These are phyloP conservation scores for Dyspetes luteomarginatus DNA, from an alignment of 2,888 invertebrate species.

Conservation along the genomic window DNA sequence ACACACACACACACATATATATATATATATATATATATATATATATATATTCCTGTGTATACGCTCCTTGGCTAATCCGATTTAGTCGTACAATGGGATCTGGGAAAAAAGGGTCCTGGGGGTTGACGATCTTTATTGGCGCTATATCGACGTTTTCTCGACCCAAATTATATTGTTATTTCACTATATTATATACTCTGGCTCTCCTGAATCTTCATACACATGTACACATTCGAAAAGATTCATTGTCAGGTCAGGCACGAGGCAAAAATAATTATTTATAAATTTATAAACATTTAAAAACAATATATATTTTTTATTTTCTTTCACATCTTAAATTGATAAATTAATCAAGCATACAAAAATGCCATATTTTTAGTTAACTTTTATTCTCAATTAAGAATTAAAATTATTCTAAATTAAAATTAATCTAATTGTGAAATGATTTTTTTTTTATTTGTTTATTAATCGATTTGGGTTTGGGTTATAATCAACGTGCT, in stretches of 20 bases:
- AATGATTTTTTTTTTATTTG: too few species aligned
- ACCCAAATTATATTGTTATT: background rate
- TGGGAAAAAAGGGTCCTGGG: slow-evolving; percentile 26
- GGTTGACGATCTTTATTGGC: slow-evolving; percentile 63
- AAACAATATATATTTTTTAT: background rate
- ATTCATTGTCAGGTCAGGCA: background rate
- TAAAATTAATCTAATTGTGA: too few species aligned
- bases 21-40: too few species aligned
- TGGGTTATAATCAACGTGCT: too few species aligned
- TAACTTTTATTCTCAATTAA: background rate
- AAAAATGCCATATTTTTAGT: background rate
- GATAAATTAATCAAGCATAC: background rate
- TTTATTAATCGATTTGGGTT: too few species aligned
- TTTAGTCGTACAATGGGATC: slow-evolving; percentile 68
- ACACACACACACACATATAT: background rate
- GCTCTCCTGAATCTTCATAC: background rate
- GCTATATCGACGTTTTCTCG: slow-evolving; percentile 34
- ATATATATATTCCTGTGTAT: too few species aligned
- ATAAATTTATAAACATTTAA: background rate
- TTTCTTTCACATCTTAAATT: background rate
- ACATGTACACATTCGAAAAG: background rate
- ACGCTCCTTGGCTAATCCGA: slow-evolving; percentile 67
- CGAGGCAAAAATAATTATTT: background rate
- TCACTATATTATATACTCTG: background rate
- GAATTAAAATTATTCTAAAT: background rate